Conservation (phyloP, 2,888 invertebrate genomes). For the Pristionchus maxplancki region DNA sequence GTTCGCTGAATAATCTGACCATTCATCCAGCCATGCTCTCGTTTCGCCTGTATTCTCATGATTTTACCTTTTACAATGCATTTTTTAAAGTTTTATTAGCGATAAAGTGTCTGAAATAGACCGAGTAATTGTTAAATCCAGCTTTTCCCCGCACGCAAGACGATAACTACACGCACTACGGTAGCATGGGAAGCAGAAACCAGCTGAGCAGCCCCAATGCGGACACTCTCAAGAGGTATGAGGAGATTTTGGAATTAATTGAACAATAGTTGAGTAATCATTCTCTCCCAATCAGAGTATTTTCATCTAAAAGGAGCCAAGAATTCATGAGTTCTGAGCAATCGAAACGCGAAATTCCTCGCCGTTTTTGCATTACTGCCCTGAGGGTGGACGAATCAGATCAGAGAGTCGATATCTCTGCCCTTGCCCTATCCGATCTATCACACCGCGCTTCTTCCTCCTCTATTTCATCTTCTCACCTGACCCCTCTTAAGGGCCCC, state of each 20-base stretch:
- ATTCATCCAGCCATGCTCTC: background rate
- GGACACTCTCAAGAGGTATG: conserved; percentile 47
- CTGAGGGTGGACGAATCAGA: background rate
- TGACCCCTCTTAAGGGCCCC: conserved; percentile 39
- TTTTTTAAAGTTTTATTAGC: no score
- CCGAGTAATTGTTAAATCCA: no score
- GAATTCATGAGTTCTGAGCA: background rate
- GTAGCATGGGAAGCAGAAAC: conserved; percentile 37
- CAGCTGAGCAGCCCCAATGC: conserved; percentile 45
- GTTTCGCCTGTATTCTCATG: background rate
- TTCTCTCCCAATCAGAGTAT: no score
- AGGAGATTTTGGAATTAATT: no score
- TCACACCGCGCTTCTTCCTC: background rate
- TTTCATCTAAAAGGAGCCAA: no score
- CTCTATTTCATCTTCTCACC: conserved; percentile 44
- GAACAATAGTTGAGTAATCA: no score
- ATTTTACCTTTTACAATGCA: no score
- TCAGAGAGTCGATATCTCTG: background rate
- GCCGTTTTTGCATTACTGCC: background rate
- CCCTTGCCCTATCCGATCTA: background rate
- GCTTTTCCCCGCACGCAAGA: conserved; percentile 45
- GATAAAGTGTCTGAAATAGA: no score
- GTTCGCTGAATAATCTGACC: background rate
- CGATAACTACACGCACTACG: conserved; percentile 46
- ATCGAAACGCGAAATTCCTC: background rate